Percentiles rank a stretch among this genome's conserved stretches.
Evolutionary conservation across 2,797 vertebrate species (phyloP).

Genomic region (Delichon dasypus): DNA sequence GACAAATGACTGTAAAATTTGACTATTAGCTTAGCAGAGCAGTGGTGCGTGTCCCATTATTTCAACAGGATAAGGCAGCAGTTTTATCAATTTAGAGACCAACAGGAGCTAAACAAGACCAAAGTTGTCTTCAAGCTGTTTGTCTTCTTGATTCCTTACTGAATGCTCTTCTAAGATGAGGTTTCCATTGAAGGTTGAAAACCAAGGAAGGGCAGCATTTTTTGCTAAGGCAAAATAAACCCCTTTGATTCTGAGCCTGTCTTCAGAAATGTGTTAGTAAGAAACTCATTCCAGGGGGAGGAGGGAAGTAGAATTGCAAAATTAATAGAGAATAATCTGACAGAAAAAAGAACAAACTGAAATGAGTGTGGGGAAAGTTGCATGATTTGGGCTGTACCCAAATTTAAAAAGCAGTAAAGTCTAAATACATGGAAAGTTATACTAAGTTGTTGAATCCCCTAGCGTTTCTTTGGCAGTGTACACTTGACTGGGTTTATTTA

Average conservation of each 20-base stretch:
- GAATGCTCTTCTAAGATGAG: background rate
- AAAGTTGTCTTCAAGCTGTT: background rate
- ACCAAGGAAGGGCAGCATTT: background rate
- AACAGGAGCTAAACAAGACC: background rate
- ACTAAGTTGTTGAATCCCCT: background rate
- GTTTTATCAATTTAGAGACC: background rate
- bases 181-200: background rate
- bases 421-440: background rate
- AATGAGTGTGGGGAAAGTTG: background rate
- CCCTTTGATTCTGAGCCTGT: background rate
- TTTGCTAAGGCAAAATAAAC: background rate
- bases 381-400: background rate
- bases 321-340: background rate
- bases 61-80: background rate
- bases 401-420: background rate
- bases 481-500: constrained; percentile 5
- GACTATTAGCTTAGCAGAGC: background rate
- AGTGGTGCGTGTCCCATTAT: background rate
- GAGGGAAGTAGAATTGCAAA: background rate
- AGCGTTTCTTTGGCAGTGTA: background rate
- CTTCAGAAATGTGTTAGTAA: background rate
- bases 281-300: accelerated
- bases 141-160: background rate
- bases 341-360: background rate
- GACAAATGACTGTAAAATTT: constrained; percentile 9